Percentiles rank a stretch among this genome's conserved stretches.
Evolutionary conservation across 1,140 invertebrate genomes (phyloP).

Genomic region (Drosophila littoralis): DNA sequence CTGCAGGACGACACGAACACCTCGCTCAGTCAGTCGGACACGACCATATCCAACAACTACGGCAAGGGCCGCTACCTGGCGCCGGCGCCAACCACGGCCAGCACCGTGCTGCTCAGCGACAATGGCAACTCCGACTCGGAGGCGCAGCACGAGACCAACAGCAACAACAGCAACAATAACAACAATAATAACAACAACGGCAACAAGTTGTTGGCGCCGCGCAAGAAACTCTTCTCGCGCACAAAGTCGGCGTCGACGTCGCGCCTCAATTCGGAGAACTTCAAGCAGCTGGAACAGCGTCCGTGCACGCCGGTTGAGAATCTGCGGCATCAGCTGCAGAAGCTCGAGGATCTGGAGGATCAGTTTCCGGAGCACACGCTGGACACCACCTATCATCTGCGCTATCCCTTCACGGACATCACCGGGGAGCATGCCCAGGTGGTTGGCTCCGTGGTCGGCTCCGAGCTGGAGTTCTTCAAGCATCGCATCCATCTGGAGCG

Average conservation of each 20-base stretch:
- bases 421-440: constrained; percentile 70
- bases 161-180: constrained; percentile 48
- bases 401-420: constrained; percentile 90
- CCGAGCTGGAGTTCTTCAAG: constrained; percentile 91
- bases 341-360: constrained; percentile 91
- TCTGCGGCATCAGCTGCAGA: constrained; percentile 90
- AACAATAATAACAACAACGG: constrained; percentile 51
- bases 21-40: constrained; percentile 81
- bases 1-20: constrained; percentile 76
- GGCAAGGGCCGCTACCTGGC: constrained; percentile 64
- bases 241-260: constrained; percentile 88
- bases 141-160: constrained; percentile 28
- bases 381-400: constrained; percentile 90
- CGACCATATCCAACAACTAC: constrained; percentile 80
- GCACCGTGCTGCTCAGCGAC: constrained; percentile 55
- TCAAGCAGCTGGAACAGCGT: constrained; percentile 74
- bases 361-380: constrained; percentile 89
- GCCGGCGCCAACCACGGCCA: not conserved
- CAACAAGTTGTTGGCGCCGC: constrained; percentile 54
- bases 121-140: constrained; percentile 80
- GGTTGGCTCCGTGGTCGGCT: constrained; percentile 80
- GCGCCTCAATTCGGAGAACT: constrained; percentile 85
- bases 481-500: constrained; percentile 91
- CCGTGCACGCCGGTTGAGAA: constrained; percentile 90
- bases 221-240: constrained; percentile 87